phyloP scores from a whole-genome alignment of 1,140 invertebrate genomes.

The Pseudomyrmex concolor region DNA sequence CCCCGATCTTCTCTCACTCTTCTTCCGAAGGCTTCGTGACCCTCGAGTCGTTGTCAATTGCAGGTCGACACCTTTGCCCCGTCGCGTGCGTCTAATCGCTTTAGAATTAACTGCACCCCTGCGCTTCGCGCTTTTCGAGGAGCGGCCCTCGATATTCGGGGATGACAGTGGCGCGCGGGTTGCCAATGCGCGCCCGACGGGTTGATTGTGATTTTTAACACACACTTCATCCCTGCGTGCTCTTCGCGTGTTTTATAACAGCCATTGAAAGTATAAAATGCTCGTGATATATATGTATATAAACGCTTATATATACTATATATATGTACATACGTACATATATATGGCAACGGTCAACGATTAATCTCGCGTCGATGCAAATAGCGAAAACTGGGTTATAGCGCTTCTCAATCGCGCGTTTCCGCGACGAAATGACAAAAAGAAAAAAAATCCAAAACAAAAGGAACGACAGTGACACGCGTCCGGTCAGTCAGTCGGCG shows the following conservation, averaged over 20 bases:
- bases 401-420: constrained; percentile 24
- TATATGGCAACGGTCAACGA: neutral
- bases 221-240: neutral
- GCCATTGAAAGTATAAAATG: neutral
- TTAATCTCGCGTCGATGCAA: constrained; percentile 21
- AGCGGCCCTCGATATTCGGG: constrained; percentile 50
- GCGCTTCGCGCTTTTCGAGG: constrained; percentile 61
- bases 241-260: constrained; percentile 10
- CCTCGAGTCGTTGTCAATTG: constrained; percentile 82
- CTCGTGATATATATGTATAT: neutral
- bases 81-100: constrained; percentile 84
- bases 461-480: constrained; percentile 23
- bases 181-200: neutral
- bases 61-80: constrained; percentile 83
- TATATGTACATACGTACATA: neutral
- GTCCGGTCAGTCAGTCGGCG: constrained; percentile 19
- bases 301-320: neutral
- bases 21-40: constrained; percentile 66
- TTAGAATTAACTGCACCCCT: constrained; percentile 81
- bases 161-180: constrained; percentile 26
- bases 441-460: neutral
- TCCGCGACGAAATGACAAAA: constrained; percentile 8
- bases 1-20: constrained; percentile 52
- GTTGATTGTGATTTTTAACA: constrained; percentile 31
- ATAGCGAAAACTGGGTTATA: constrained; percentile 57